phyloP scores from a whole-genome alignment of 2,113 vertebrate genomes.

The Thryonomys swinderianus region DNA sequence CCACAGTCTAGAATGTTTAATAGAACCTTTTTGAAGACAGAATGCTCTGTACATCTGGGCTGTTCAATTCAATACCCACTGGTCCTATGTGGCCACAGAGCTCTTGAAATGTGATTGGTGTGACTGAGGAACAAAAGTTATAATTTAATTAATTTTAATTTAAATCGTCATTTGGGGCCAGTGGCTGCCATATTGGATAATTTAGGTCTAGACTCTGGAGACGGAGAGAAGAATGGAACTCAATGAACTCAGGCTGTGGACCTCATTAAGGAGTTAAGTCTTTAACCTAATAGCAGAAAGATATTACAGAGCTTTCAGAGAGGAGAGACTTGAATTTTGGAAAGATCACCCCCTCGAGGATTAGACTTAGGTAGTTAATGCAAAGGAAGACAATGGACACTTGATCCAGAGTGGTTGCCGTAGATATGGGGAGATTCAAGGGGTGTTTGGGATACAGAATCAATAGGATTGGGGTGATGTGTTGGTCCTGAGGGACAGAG shows the following conservation, averaged over 20 bases:
- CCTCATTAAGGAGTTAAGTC: not conserved
- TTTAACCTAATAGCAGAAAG: not conserved
- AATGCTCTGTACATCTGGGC: not conserved
- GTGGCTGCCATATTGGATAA: not conserved
- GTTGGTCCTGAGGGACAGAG: not conserved
- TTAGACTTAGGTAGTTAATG: not conserved
- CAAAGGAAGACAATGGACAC: not conserved
- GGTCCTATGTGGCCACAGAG: not conserved
- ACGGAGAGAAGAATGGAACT: not conserved
- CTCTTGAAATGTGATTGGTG: not conserved
- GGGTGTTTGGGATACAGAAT: not conserved
- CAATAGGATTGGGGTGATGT: not conserved
- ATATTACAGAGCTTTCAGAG: not conserved
- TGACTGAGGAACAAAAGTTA: not conserved
- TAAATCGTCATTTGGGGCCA: not conserved
- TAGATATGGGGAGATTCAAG: not conserved
- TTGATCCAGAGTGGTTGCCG: not conserved
- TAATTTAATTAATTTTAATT: not conserved
- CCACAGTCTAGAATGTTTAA: not conserved
- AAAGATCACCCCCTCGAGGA: not conserved
- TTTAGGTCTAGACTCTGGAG: not conserved
- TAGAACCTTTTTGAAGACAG: not conserved
- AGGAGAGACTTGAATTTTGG: not conserved
- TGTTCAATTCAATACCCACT: not conserved
- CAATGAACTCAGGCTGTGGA: not conserved